Evolutionary conservation across 2,113 vertebrate genomes (phyloP).

Genomic region (Tachysurus vachellii): DNA sequence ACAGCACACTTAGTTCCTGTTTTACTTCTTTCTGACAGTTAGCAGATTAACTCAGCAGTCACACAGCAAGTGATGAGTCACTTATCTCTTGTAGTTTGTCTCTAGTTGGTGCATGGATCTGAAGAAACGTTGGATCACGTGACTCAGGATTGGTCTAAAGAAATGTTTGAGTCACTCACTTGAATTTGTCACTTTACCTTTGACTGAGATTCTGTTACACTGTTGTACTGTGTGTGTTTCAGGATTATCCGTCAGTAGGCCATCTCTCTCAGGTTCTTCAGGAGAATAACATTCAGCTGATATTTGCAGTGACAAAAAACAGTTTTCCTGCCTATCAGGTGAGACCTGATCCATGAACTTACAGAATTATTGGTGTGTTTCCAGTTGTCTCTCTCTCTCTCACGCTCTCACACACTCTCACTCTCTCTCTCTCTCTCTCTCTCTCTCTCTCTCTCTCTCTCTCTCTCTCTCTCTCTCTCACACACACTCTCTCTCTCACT

Average conservation of each 20-base stretch:
- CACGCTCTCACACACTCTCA: no score
- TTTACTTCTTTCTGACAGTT: not conserved
- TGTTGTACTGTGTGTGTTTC: constrained; percentile 15
- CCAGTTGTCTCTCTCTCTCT: no score
- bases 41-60: not conserved
- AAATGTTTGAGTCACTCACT: not conserved
- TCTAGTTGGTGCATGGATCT: not conserved
- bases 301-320: constrained; percentile 78
- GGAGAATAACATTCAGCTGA: constrained; percentile 78
- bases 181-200: not conserved
- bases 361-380: not conserved
- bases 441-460: not conserved
- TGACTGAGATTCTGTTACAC: not conserved
- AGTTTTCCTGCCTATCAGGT: constrained; percentile 73
- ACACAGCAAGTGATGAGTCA: not conserved
- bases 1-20: not conserved
- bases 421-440: no score
- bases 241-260: constrained; percentile 82
- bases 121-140: not conserved
- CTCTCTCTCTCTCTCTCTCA: not conserved
- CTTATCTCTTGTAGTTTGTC: no score
- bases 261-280: constrained; percentile 76
- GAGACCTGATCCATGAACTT: not conserved
- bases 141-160: not conserved
- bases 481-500: no score